Percentiles rank a stretch among this genome's conserved stretches.
Evolutionary conservation across 2,113 vertebrate species (phyloP).

Genomic region (Cephalopholis sonnerati): DNA sequence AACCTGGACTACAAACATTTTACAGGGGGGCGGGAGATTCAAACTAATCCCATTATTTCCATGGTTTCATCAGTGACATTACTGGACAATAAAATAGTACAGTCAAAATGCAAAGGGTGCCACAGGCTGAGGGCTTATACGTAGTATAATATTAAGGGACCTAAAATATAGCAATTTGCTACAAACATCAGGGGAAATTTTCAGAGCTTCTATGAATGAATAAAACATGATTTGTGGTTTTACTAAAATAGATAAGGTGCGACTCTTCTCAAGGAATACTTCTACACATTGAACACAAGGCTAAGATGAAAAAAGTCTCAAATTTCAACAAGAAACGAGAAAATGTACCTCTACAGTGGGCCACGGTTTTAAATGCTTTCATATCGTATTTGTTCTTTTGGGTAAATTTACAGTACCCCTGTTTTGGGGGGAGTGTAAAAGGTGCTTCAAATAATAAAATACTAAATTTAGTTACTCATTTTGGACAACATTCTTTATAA

Average conservation of each 20-base stretch:
- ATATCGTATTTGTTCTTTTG: slow-evolving; percentile 34
- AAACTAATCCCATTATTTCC: slow-evolving; percentile 23
- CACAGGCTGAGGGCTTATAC: slow-evolving; percentile 78
- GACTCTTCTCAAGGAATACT: slow-evolving; percentile 79
- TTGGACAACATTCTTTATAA: slow-evolving; percentile 73
- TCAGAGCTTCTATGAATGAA: slow-evolving; percentile 66
- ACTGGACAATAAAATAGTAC: slow-evolving; percentile 47
- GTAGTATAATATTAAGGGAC: slow-evolving; percentile 78
- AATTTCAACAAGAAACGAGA: slow-evolving; percentile 45
- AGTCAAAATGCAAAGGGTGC: slow-evolving; percentile 66
- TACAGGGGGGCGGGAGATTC: slow-evolving; percentile 2
- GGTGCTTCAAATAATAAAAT: slow-evolving; percentile 78
- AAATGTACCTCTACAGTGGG: slow-evolving; percentile 60
- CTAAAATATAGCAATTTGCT: slow-evolving; percentile 83
- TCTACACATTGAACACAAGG: slow-evolving; percentile 80
- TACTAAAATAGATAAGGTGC: slow-evolving; percentile 83
- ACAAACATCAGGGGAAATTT: slow-evolving; percentile 73
- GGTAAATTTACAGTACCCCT: slow-evolving; percentile 57
- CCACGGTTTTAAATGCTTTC: slow-evolving; percentile 63
- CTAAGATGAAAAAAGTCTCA: slow-evolving; percentile 59
- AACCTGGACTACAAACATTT: slow-evolving; percentile 30
- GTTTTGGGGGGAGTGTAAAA: slow-evolving; percentile 61
- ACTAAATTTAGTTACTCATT: slow-evolving; percentile 62
- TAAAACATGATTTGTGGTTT: slow-evolving; percentile 57
- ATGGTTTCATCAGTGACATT: slow-evolving; percentile 49